These are phyloP conservation scores for Euthynnus affinis DNA, from an alignment of 2,797 vertebrate species.

Conservation along the genomic window DNA sequence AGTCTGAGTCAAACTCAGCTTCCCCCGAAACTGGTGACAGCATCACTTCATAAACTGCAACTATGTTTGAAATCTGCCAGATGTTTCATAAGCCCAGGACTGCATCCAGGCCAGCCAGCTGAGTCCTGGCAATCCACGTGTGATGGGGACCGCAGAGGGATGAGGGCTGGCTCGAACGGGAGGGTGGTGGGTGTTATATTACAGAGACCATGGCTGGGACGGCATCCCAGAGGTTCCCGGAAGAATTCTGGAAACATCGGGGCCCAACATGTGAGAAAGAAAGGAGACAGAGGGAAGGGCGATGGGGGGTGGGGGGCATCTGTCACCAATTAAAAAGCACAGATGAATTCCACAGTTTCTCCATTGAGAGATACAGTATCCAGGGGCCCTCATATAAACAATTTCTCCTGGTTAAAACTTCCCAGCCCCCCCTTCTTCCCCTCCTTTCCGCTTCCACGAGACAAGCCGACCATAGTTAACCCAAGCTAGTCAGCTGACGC, in stretches of 20 bases:
- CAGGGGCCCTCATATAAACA: slow-evolving; percentile 60
- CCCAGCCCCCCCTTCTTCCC: slow-evolving; percentile 10
- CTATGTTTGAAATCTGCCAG: slow-evolving; percentile 54
- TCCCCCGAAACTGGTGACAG: slow-evolving; percentile 38
- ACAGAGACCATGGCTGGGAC: slow-evolving; percentile 69
- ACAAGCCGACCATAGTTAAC: slow-evolving; percentile 53
- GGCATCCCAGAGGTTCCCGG: slow-evolving; percentile 71
- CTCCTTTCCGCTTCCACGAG: slow-evolving; percentile 13
- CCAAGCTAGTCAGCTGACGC: slow-evolving; percentile 65
- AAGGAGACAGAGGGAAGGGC: slow-evolving; percentile 31
- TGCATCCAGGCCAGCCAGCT: slow-evolving; percentile 59
- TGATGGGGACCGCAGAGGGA: slow-evolving; percentile 36
- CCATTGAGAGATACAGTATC: slow-evolving; percentile 41
- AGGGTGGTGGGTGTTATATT: slow-evolving; percentile 69
- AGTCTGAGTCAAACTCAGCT: slow-evolving; percentile 14
- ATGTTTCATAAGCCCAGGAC: slow-evolving; percentile 56
- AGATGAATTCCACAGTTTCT: slow-evolving; percentile 57
- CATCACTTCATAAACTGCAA: slow-evolving; percentile 40
- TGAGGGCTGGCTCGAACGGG: slow-evolving; percentile 44
- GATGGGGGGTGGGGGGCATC: slow-evolving; percentile 60
- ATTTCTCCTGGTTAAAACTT: slow-evolving; percentile 55
- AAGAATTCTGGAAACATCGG: slow-evolving; percentile 70
- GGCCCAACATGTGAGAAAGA: slow-evolving; percentile 48
- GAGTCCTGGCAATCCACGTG: slow-evolving; percentile 45
- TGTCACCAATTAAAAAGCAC: too few species aligned